Conservation (phyloP, 1,140 invertebrate species). For the Zaprionus vittiger region DNA sequence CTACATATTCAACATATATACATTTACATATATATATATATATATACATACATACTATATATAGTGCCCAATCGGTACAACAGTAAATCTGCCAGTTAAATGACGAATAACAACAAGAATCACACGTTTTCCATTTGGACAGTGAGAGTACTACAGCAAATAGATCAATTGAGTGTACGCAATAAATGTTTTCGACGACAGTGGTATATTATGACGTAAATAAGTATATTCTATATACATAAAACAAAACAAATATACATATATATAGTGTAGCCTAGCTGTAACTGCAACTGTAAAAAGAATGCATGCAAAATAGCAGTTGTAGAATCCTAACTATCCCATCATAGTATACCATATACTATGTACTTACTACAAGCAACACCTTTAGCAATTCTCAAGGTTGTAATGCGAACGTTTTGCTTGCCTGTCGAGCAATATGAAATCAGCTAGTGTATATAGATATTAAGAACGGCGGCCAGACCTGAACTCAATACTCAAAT, state of each 20-base stretch:
- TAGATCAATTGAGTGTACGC: slow-evolving; percentile 68
- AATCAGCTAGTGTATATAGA: slow-evolving; percentile 40
- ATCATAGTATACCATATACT: slow-evolving; percentile 16
- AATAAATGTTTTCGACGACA: slow-evolving; percentile 62
- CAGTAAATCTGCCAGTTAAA: slow-evolving; percentile 75
- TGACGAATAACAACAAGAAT: slow-evolving; percentile 72
- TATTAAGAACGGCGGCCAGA: slow-evolving; percentile 23
- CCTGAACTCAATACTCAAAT: slow-evolving; percentile 34
- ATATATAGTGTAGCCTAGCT: slow-evolving; percentile 53
- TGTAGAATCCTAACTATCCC: slow-evolving; percentile 34
- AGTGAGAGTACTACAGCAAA: slow-evolving; percentile 79
- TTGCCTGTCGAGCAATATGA: slow-evolving; percentile 33
- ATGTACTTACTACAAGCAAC: slow-evolving; percentile 3
- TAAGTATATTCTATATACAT: slow-evolving; percentile 26
- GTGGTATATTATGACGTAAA: slow-evolving; percentile 68
- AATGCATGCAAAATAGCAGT: slow-evolving; percentile 31
- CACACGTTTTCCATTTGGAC: slow-evolving; percentile 82
- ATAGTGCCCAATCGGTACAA: slow-evolving; percentile 60
- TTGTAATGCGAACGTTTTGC: slow-evolving; percentile 64
- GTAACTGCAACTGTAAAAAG: slow-evolving; percentile 14
- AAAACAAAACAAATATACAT: slow-evolving; percentile 3
- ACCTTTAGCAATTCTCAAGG: slow-evolving; percentile 83
- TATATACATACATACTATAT: slow-evolving; percentile 5
- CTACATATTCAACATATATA: slow-evolving; percentile 40
- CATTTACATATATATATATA: slow-evolving; percentile 52